Evolutionary conservation across 2,888 invertebrate species (phyloP).

Genomic region (Hyles lineata): DNA sequence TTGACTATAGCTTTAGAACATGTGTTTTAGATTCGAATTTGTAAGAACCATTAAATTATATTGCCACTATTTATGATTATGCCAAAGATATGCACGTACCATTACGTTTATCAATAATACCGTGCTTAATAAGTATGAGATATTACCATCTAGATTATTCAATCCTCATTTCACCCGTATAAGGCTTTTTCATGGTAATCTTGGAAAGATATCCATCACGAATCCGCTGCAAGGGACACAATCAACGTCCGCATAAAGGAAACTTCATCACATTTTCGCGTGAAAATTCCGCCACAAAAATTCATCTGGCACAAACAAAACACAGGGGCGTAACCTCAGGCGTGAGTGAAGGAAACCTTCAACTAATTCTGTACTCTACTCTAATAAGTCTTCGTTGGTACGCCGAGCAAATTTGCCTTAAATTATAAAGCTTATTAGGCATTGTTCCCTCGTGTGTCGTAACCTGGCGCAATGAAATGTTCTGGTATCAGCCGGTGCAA

Average conservation of each 20-base stretch:
- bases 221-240: background rate
- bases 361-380: constrained; percentile 57
- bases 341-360: constrained; percentile 49
- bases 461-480: constrained; percentile 69
- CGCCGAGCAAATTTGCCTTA: constrained; percentile 65
- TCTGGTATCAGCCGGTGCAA: constrained; percentile 41
- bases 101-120: too few species aligned
- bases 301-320: constrained; percentile 7
- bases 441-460: constrained; percentile 77
- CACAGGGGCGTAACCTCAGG: constrained; percentile 30
- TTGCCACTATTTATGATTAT: too few species aligned
- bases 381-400: constrained; percentile 68
- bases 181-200: background rate
- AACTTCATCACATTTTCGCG: constrained; percentile 5
- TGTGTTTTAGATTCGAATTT: too few species aligned
- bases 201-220: background rate
- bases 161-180: background rate
- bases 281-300: background rate
- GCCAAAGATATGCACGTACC: too few species aligned
- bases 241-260: background rate
- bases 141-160: too few species aligned
- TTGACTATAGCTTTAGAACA: too few species aligned
- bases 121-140: too few species aligned
- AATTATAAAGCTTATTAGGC: constrained; percentile 82
- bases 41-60: too few species aligned